phyloP scores from a whole-genome alignment of 2,888 invertebrate species.

The Ormyrus rosae region DNA sequence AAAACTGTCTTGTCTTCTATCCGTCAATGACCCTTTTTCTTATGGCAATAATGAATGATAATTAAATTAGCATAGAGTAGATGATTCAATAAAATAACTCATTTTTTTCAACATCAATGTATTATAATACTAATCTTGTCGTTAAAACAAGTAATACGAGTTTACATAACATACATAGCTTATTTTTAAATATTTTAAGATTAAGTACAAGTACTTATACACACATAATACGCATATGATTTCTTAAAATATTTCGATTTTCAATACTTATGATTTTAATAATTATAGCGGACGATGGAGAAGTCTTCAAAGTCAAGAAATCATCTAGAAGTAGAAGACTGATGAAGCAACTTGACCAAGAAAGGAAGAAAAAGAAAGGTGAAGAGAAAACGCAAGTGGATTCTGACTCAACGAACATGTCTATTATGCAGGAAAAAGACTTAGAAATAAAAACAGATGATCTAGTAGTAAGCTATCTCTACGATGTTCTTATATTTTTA shows the following conservation, averaged over 20 bases:
- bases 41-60: no score
- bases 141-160: background rate
- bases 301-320: constrained; percentile 96
- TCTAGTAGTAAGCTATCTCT: constrained; percentile 80
- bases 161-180: constrained; percentile 30
- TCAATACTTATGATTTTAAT: background rate
- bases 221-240: background rate
- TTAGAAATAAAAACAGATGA: constrained; percentile 84
- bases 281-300: constrained; percentile 85
- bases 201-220: background rate
- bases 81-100: no score
- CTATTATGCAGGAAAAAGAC: constrained; percentile 78
- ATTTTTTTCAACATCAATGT: background rate
- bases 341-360: constrained; percentile 89
- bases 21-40: no score
- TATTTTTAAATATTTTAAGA: background rate
- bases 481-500: constrained; percentile 68
- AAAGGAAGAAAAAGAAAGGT: constrained; percentile 80
- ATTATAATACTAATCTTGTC: background rate
- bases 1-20: no score
- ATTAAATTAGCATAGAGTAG: no score
- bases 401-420: constrained; percentile 72
- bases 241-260: constrained; percentile 5
- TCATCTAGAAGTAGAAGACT: constrained; percentile 94
- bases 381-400: constrained; percentile 76